phyloP scores from a whole-genome alignment of 2,888 invertebrate genomes.

The Clitarchus hookeri region DNA sequence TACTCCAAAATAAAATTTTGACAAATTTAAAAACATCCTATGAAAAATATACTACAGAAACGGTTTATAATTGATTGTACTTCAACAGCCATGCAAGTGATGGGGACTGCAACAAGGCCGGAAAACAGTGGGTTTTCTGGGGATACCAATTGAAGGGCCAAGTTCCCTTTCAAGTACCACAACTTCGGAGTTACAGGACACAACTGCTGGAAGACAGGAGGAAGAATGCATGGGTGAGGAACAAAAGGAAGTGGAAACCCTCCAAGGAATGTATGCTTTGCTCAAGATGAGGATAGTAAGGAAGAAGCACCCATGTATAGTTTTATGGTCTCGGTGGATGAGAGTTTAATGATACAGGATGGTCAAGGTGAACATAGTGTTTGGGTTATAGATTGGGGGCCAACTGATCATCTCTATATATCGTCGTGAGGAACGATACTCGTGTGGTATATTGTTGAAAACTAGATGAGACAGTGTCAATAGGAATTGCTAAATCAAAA shows the following conservation, averaged over 20 bases:
- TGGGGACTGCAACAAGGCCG: neutral
- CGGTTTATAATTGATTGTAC: too few species aligned
- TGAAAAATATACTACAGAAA: too few species aligned
- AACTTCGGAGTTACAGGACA: neutral
- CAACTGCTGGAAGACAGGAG: too few species aligned
- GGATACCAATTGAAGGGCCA: neutral
- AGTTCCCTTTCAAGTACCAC: conserved; percentile 5
- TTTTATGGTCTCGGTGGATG: too few species aligned
- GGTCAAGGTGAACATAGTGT: neutral
- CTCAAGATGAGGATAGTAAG: neutral
- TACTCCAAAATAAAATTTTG: too few species aligned
- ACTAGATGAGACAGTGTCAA: neutral
- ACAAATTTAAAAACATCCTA: too few species aligned
- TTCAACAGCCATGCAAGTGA: neutral
- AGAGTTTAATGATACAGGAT: neutral
- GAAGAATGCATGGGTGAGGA: too few species aligned
- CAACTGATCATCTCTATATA: neutral
- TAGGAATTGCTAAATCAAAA: conserved; percentile 5
- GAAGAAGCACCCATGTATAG: neutral
- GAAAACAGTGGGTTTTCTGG: neutral
- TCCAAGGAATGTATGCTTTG: neutral
- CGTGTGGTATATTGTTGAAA: neutral
- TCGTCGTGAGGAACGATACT: neutral
- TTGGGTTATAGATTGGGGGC: neutral
- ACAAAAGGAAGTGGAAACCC: neutral